phyloP scores from a whole-genome alignment of 2,888 invertebrate genomes.

The Pterobdella sp. region DNA sequence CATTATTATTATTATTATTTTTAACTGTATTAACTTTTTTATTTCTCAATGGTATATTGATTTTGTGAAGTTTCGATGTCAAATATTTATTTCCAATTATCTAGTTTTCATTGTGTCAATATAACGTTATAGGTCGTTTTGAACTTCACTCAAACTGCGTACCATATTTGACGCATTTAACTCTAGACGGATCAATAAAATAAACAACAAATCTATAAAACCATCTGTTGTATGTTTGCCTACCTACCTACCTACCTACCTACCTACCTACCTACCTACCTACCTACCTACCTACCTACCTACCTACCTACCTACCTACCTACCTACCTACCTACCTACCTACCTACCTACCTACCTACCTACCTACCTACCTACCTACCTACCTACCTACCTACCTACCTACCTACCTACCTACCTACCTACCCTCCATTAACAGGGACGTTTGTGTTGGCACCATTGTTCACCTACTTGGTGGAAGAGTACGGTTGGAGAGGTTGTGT shows the following conservation, averaged over 20 bases:
- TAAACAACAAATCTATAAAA: too few species aligned
- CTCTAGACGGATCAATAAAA: too few species aligned
- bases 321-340: constrained; percentile 16
- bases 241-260: constrained; percentile 16
- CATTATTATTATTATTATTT: too few species aligned
- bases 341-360: constrained; percentile 16
- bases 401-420: not conserved
- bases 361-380: constrained; percentile 16
- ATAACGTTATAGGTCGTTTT: not conserved
- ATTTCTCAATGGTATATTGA: too few species aligned
- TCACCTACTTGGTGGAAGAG: constrained; percentile 58
- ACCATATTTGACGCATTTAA: too few species aligned
- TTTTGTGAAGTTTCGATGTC: too few species aligned
- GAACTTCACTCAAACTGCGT: not conserved
- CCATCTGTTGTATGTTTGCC: not conserved
- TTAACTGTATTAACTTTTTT: too few species aligned
- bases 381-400: constrained; percentile 14
- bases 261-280: constrained; percentile 16
- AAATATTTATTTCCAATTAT: too few species aligned
- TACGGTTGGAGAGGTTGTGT: constrained; percentile 73
- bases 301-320: constrained; percentile 16
- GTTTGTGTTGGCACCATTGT: constrained; percentile 74
- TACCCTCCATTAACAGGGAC: constrained; percentile 43
- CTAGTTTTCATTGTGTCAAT: too few species aligned
- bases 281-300: constrained; percentile 16